A percentile compares a stretch with the other conserved stretches of the same genome.
Conservation (phyloP, 2,113 vertebrate species). For the Bettongia penicillata region DNA sequence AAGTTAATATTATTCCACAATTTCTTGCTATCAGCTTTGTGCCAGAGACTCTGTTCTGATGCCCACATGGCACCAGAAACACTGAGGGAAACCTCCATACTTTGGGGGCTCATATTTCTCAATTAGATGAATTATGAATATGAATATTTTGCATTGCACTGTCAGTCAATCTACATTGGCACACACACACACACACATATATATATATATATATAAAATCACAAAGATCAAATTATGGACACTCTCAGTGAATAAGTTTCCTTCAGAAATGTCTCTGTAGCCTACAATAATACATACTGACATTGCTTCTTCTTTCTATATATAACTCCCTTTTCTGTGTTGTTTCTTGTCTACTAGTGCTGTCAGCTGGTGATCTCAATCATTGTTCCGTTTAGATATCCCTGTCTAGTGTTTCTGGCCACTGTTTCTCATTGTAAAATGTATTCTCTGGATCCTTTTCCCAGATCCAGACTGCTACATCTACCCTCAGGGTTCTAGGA, state of each 20-base stretch:
- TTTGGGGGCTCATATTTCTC: background rate
- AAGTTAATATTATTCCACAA: background rate
- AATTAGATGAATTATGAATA: background rate
- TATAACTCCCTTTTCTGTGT: too few relatives aligned
- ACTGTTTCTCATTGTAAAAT: background rate
- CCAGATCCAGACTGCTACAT: too few relatives aligned
- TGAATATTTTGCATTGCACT: background rate
- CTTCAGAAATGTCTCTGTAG: background rate
- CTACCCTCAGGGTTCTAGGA: background rate
- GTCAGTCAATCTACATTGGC: background rate
- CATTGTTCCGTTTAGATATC: background rate
- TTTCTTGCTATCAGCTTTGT: background rate
- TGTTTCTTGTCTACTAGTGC: background rate
- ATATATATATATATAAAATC: too few relatives aligned
- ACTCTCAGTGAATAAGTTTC: background rate
- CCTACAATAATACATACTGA: background rate
- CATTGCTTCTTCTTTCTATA: background rate
- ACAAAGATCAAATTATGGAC: background rate
- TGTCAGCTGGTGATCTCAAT: background rate
- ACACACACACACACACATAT: too few relatives aligned
- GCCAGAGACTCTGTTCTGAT: background rate
- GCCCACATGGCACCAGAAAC: background rate
- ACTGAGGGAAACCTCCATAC: background rate
- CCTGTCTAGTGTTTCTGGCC: too few relatives aligned
- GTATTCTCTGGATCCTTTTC: too few relatives aligned